Percentiles rank a stretch among this genome's conserved stretches.
These are phyloP conservation scores for Salminus brasiliensis DNA, from an alignment of 2,113 vertebrate species.

Conservation along the genomic window DNA sequence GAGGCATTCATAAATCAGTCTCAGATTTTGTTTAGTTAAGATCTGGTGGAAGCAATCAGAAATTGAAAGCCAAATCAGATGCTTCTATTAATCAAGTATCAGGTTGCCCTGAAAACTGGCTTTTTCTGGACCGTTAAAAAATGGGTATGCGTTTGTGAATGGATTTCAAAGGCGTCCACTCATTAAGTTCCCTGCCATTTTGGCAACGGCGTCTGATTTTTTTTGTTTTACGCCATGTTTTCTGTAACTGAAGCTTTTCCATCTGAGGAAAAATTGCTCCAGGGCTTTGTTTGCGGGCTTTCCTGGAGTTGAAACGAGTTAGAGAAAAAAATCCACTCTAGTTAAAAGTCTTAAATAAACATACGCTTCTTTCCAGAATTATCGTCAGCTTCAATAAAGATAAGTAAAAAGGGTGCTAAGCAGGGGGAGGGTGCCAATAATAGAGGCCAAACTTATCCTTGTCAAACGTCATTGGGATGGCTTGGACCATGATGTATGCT, in stretches of 20 bases:
- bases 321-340: not conserved
- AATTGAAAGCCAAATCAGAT: not conserved
- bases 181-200: constrained; percentile 26
- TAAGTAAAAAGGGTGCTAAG: too few relatives aligned
- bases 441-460: too few relatives aligned
- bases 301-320: not conserved
- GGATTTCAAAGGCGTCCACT: constrained; percentile 18
- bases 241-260: not conserved
- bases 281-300: not conserved
- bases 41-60: too few relatives aligned
- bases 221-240: too few relatives aligned
- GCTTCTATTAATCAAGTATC: not conserved
- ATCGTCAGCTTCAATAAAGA: too few relatives aligned
- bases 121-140: not conserved
- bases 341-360: not conserved
- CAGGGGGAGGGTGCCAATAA: too few relatives aligned
- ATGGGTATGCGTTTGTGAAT: constrained; percentile 17
- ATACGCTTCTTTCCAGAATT: not conserved
- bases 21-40: too few relatives aligned
- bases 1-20: not conserved
- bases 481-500: too few relatives aligned
- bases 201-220: not conserved
- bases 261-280: not conserved
- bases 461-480: too few relatives aligned
- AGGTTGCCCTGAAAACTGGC: not conserved